Percentiles rank a stretch among this genome's conserved stretches.
These are phyloP conservation scores for Fregetta grallaria DNA, from an alignment of 2,113 vertebrate genomes.

Conservation along the genomic window DNA sequence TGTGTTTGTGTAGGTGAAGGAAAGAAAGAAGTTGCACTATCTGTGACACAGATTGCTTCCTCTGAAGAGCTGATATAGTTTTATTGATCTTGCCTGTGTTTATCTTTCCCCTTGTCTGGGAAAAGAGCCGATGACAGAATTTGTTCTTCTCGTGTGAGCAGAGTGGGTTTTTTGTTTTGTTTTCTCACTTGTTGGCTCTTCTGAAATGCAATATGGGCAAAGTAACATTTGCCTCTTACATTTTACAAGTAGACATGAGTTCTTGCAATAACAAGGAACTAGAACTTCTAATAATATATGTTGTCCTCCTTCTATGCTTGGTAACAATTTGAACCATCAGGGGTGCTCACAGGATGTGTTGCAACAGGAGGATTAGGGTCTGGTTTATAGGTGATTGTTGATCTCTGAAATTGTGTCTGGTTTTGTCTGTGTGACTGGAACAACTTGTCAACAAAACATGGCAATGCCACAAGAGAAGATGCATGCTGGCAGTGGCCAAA, in stretches of 20 bases:
- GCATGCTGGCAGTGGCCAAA: not conserved
- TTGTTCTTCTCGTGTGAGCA: not conserved
- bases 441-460: not conserved
- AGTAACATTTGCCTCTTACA: not conserved
- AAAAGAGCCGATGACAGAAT: not conserved
- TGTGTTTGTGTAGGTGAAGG: not conserved
- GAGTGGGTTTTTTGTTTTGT: not conserved
- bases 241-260: not conserved
- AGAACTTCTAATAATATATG: not conserved
- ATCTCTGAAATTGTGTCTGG: not conserved
- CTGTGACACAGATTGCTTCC: not conserved
- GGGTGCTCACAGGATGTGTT: not conserved
- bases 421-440: not conserved
- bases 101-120: not conserved
- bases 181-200: not conserved
- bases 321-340: not conserved
- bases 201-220: not conserved
- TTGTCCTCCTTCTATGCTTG: not conserved
- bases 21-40: not conserved
- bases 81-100: not conserved
- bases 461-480: not conserved
- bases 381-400: not conserved
- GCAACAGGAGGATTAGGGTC: not conserved
- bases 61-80: not conserved
- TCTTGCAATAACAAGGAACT: not conserved